These are phyloP conservation scores for Pogonognathellus flavescens DNA, from an alignment of 1,140 invertebrate species.

Conservation along the genomic window DNA sequence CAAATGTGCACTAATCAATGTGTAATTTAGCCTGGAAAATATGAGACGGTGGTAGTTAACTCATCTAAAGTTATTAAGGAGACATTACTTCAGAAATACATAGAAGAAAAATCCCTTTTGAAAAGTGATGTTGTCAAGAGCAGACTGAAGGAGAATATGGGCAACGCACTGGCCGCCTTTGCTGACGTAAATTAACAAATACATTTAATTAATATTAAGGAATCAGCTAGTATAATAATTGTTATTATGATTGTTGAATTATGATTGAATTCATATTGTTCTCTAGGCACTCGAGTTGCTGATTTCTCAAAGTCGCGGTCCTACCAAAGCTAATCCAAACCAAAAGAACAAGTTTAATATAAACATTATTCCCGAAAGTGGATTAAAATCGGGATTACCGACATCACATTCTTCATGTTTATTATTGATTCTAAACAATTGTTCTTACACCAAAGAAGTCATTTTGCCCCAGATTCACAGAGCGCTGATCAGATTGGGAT, in stretches of 20 bases:
- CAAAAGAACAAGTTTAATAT: conserved; percentile 40
- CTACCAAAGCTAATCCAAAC: conserved; percentile 39
- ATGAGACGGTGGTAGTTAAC: conserved; percentile 87
- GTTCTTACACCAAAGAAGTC: conserved; percentile 83
- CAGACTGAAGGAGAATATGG: conserved; percentile 56
- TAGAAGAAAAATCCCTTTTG: conserved; percentile 80
- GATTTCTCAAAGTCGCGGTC: conserved; percentile 61
- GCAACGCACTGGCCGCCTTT: conserved; percentile 61
- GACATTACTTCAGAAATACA: conserved; percentile 81
- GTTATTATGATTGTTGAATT: too few relatives aligned
- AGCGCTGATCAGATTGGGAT: conserved; percentile 77
- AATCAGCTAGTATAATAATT: too few relatives aligned
- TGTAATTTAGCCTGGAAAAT: conserved; percentile 79
- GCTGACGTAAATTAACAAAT: conserved; percentile 60
- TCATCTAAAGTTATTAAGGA: conserved; percentile 88
- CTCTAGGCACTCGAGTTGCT: conserved; percentile 63
- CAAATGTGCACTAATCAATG: background rate
- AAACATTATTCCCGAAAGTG: background rate
- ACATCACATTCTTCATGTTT: conserved; percentile 82
- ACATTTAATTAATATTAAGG: conserved; percentile 14
- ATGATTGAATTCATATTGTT: too few relatives aligned
- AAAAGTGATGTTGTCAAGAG: conserved; percentile 68
- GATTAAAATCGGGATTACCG: conserved; percentile 52
- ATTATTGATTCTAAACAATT: conserved; percentile 90
- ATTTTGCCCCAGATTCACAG: conserved; percentile 80